Evolutionary conservation across 2,888 invertebrate genomes (phyloP).

Genomic region (Lamproptera curius): DNA sequence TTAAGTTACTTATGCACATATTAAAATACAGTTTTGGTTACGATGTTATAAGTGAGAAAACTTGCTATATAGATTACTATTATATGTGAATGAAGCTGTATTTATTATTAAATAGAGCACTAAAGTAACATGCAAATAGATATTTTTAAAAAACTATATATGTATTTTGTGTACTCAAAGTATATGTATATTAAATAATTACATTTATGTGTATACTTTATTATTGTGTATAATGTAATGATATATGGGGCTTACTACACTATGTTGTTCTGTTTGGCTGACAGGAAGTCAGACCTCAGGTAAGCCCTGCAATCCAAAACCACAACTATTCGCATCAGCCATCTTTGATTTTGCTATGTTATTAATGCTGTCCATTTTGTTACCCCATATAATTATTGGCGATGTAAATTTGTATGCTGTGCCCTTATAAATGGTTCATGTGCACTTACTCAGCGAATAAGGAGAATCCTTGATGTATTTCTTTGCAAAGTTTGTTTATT

Average conservation of each 20-base stretch:
- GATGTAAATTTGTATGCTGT: neutral
- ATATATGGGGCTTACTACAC: slow-evolving; percentile 38
- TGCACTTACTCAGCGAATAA: slow-evolving; percentile 5
- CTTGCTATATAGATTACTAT: too few relatives aligned
- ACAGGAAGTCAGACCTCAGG: slow-evolving; percentile 73
- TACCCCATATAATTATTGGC: neutral
- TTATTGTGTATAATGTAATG: neutral
- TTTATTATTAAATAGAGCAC: too few relatives aligned
- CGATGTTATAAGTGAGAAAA: too few relatives aligned
- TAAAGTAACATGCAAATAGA: too few relatives aligned
- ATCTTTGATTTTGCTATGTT: slow-evolving; percentile 29
- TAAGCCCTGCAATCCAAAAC: slow-evolving; percentile 47
- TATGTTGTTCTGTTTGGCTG: slow-evolving; percentile 67
- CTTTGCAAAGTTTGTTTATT: slow-evolving; percentile 18
- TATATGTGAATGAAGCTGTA: too few relatives aligned
- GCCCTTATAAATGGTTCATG: slow-evolving; percentile 4
- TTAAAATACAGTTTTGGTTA: too few relatives aligned
- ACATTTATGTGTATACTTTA: neutral
- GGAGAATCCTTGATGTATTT: slow-evolving; percentile 6
- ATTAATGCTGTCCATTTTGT: neutral
- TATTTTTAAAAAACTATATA: slow-evolving; percentile 4
- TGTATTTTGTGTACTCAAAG: neutral
- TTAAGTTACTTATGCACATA: too few relatives aligned
- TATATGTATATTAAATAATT: neutral
- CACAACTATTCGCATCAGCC: slow-evolving; percentile 9